Evolutionary conservation across 30 jellyfish, hydroid and myxozoan species (phyloP), one percentile per base, ranked within the genome.

Genomic region (Hydractinia symbiolongicarpus): DNA sequence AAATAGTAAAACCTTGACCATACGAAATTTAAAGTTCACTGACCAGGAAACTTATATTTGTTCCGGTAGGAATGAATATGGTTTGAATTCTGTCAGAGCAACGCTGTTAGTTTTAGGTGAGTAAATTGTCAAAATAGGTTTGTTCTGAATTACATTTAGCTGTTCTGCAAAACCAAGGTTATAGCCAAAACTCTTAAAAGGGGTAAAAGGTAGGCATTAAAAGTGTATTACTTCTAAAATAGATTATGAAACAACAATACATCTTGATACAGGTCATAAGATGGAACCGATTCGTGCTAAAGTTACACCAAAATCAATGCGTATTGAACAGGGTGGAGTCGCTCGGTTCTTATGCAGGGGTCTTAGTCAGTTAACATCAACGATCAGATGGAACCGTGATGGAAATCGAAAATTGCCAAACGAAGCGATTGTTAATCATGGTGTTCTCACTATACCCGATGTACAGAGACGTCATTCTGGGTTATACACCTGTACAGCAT

Each of bases 51-150:
- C 88, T 7, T 93, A 93, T 75, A 81, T 82, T 9, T 93, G 98
- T 84, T 75, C 95, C 50, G 98, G 92, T 17, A 88, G 95, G 61
- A 93, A 88, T 78, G 91, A 73, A 16, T 93, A 70, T 81, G 98
- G 98, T 17, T 73, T 93, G 49, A 79, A 90, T 5, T 53, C 94
- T 1, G 83, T 60, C 20, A 69, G 75, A 54, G 98, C 93, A 4
- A 50, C 79, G 19, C 72, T 93, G 57, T 20, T 44, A 14, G 87
- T 93, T 10, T 66, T 66, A n/a, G 94, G 98, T 93, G 51, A 84
- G 96, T 72, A 8, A 17, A 51, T 0, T 51, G 17, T 58, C 40
- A 64, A 64, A 7, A 64, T 44, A 1, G 40, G 52, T 13, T 64
- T 44, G 74, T 64, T n/a, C 19, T 11, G 1, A 0, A 58, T 58